Evolutionary conservation across 2,888 invertebrate genomes (phyloP), one percentile per base, ranked within the genome.

Genomic region (Augochlorella aurata): DNA sequence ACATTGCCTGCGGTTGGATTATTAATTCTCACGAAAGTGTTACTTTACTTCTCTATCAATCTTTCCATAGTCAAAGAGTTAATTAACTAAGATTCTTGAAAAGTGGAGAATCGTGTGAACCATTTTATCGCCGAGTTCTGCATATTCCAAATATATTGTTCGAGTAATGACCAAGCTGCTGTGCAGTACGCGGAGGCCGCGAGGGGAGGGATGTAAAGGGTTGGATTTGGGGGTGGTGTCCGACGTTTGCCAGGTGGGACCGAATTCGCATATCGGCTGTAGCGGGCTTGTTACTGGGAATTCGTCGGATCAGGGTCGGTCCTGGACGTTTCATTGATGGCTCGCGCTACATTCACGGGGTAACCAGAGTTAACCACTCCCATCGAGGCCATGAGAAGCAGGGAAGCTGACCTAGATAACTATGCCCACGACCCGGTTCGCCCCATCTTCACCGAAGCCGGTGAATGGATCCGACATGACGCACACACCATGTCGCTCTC

Each of bases 381-480:
- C 85, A 87, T 83, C 85, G 85, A 83, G 87, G 83, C 80, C 79
- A 84, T 85, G 89, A 85, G 83, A 88, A 87, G 86, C 89, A 88
- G 87, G 84, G 87, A 90, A 87, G 88, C 87, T 91, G 91, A 91
- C 91, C 91, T 85, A 91, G 89, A 91, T 91, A 88, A 87, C 86
- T 85, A 80, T 87, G 82, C 81, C 80, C 82, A 80, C 87, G 86
- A 86, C 89, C 87, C 82, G 87, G 74, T 87, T 88, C 80, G 84
- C 76, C 82, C 84, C 86, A 89, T 89, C 87, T 89, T 89, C 85
- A 74, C 84, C 85, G 88, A 90, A 90, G 90, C 91, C 90, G 90
- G 90, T 91, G 91, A 91, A 91, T 91, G 90, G 91, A 91, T 90
- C 86, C 89, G 88, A 89, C 91, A 91, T 91, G 91, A 91, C 91